These are phyloP conservation scores for Forbesichthys papilliferus DNA, from an alignment of 2,113 vertebrate species.

Conservation along the genomic window DNA sequence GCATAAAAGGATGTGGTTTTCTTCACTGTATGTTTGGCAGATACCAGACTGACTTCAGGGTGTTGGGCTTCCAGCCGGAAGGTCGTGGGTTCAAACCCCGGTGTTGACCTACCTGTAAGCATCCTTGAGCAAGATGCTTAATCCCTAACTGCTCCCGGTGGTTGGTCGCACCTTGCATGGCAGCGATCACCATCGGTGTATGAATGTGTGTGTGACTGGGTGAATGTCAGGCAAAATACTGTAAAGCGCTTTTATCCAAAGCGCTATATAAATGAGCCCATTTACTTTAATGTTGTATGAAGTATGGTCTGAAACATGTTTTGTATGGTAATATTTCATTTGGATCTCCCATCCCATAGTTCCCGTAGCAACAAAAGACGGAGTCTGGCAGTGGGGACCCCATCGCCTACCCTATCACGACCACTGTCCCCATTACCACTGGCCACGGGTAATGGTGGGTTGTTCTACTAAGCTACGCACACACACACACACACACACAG, in stretches of 20 bases:
- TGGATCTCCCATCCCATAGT: slow-evolving; percentile 61
- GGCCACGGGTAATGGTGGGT: slow-evolving; percentile 80
- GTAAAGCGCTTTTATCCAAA: no score
- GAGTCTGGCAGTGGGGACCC: slow-evolving; percentile 87
- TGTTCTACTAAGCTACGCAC: not conserved
- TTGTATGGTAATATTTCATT: slow-evolving; percentile 21
- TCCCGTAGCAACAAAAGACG: slow-evolving; percentile 89
- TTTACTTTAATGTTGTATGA: no score
- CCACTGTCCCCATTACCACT: slow-evolving; percentile 90
- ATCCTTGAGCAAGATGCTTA: no score
- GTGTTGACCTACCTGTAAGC: no score
- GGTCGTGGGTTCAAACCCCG: no score
- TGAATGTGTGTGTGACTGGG: not conserved
- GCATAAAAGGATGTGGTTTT: no score
- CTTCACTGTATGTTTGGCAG: slow-evolving; percentile 5
- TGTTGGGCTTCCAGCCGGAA: no score
- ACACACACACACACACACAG: not conserved
- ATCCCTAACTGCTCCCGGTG: no score
- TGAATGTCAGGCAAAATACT: no score
- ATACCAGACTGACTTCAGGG: slow-evolving; percentile 6
- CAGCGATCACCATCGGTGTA: no score
- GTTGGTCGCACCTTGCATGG: no score
- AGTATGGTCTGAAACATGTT: slow-evolving; percentile 2
- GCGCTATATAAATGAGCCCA: no score
- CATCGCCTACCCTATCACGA: slow-evolving; percentile 89